Percentiles rank a stretch among this genome's conserved stretches.
Conservation (phyloP, 2,113 vertebrate genomes). For the Shinisaurus crocodilurus region DNA sequence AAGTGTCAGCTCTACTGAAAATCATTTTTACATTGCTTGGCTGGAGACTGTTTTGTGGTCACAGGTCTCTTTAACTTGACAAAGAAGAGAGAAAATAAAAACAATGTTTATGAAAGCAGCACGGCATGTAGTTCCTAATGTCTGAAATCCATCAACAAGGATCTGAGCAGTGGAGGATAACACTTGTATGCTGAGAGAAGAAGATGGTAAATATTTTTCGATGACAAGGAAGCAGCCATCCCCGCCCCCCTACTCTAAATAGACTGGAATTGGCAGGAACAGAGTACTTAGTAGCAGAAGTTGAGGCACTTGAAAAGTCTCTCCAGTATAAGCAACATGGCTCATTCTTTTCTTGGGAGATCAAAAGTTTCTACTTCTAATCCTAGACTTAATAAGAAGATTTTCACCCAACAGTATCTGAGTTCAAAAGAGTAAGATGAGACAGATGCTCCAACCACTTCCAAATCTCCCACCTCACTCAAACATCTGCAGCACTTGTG, state of each 20-base stretch:
- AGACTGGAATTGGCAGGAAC: background rate
- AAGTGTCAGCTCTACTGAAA: slow-evolving; percentile 6
- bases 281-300: background rate
- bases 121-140: background rate
- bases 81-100: slow-evolving; percentile 9
- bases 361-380: background rate
- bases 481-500: background rate
- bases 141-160: slow-evolving; percentile 24
- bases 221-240: background rate
- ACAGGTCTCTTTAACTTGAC: slow-evolving; percentile 7
- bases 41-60: background rate
- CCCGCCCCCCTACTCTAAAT: rapidly evolving
- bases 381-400: background rate
- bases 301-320: background rate
- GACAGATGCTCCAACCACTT: background rate
- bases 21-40: background rate
- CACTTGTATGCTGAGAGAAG: background rate
- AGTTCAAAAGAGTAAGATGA: background rate
- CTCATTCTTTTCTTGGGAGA: background rate
- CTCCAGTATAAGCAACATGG: background rate
- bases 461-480: background rate
- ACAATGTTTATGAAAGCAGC: background rate
- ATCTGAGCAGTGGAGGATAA: background rate
- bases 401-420: background rate
- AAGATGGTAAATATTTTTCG: background rate